A percentile compares a stretch with the other conserved stretches of the same genome.
These are phyloP conservation scores for Spisula solida DNA, from an alignment of 2,888 invertebrate species.

Conservation along the genomic window DNA sequence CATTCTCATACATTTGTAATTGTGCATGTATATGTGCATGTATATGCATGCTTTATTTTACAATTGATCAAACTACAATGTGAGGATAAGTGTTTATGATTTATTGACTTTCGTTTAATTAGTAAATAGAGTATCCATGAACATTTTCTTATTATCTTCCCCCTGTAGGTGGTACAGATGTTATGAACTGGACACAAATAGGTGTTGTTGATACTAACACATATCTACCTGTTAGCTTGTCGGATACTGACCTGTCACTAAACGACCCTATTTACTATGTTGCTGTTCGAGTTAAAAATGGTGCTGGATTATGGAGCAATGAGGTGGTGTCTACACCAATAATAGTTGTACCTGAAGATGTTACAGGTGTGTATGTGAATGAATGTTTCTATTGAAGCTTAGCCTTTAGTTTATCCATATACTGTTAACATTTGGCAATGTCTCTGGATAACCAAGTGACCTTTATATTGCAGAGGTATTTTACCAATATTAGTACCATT, in stretches of 20 bases:
- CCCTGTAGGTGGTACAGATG: slow-evolving; percentile 60
- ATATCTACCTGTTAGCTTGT: not conserved
- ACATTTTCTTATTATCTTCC: too few species aligned
- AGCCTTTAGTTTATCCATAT: not conserved
- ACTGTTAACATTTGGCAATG: not conserved
- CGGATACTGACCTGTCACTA: not conserved
- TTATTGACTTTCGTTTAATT: too few species aligned
- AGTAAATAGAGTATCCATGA: too few species aligned
- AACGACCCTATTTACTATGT: not conserved
- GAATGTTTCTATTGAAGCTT: not conserved
- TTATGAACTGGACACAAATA: slow-evolving; percentile 59
- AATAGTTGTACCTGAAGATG: slow-evolving; percentile 72
- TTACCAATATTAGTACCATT: not conserved
- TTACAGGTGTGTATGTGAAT: slow-evolving; percentile 61
- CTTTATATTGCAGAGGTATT: not conserved
- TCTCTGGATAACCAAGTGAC: not conserved
- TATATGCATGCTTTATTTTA: too few species aligned
- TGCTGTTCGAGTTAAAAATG: slow-evolving; percentile 70
- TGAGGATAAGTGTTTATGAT: too few species aligned
- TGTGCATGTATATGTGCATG: too few species aligned
- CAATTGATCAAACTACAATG: too few species aligned
- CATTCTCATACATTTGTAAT: too few species aligned
- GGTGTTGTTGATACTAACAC: not conserved
- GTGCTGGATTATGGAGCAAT: slow-evolving; percentile 66
- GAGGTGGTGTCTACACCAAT: slow-evolving; percentile 66